Evolutionary conservation across 2,888 invertebrate genomes (phyloP), one percentile per base, ranked within the genome.

Genomic region (Bellardia bayeri): DNA sequence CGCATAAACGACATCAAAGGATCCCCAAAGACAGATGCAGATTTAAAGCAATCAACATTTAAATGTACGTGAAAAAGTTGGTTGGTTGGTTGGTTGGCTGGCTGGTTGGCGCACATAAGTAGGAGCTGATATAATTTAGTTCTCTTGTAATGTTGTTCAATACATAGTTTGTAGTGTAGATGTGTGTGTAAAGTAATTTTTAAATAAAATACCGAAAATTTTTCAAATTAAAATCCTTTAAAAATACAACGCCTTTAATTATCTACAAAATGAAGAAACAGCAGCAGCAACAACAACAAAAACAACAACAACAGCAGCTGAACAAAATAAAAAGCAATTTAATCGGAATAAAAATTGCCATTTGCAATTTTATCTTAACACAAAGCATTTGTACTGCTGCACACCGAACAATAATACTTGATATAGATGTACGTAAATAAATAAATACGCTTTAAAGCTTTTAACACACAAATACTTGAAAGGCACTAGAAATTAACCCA

Each of bases 211-310:
- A 54, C 9, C 45, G 23, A 56, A 81, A 75, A 49, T 13, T n/a
- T 75, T 85, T 81, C 40, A 49, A 79, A 81, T 71, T 75, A 81
- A 81, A 85, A 85, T 69, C 56, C 49, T 37, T 81, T 69, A 23
- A 81, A 64, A 75, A 56, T 64, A 81, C 80, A 80, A 85, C 69
- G 75, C 75, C 85, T 81, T 81, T 81, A 81, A 81, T 85, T 85
- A 85, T 68, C 61, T 63, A 45, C 74, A 61, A 63, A 74, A 72
- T 69, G 30, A 51, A 49, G 37, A 30, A 56, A 76, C 13, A 42
- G 33, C 30, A 13, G 5, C 11, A 30, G 40, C 37, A 58, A 6
- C 5, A 33, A 37, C 6, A 13, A 66, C 23, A 61, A 23, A 1
- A 23, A 9, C 11, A 30, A 51, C 37, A 58, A 11, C 5, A 33